phyloP scores from a whole-genome alignment of 1,140 invertebrate genomes.

The Anagrus nilaparvatae region DNA sequence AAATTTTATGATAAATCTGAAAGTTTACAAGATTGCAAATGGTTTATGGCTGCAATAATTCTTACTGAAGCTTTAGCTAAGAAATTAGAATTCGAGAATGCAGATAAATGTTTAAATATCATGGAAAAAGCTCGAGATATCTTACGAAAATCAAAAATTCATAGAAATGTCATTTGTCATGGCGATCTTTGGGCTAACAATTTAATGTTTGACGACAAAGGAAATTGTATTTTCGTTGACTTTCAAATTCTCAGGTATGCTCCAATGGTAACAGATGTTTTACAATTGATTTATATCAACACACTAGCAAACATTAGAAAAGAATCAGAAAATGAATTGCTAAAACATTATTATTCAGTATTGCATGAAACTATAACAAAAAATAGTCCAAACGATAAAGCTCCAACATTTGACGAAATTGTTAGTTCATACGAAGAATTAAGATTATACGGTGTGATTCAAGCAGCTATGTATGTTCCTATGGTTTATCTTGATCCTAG shows the following conservation, averaged over 20 bases:
- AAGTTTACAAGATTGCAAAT: constrained; percentile 25
- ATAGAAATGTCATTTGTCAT: constrained; percentile 48
- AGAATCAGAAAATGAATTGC: constrained; percentile 22
- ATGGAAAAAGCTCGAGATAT: no score
- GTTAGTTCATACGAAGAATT: no score
- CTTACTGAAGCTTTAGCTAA: no score
- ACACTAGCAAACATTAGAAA: constrained; percentile 25
- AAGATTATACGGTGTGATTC: no score
- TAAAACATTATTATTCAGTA: constrained; percentile 32
- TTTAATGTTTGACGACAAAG: constrained; percentile 44
- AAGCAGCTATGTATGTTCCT: no score
- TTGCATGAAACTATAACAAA: constrained; percentile 19
- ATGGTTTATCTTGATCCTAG: no score
- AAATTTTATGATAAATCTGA: no score
- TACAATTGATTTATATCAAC: constrained; percentile 33
- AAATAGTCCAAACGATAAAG: constrained; percentile 6
- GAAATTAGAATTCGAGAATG: no score
- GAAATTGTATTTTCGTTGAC: constrained; percentile 47
- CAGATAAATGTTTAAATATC: no score
- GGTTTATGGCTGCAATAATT: constrained; percentile 34
- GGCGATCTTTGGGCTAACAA: constrained; percentile 59
- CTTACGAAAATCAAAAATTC: constrained; percentile 39
- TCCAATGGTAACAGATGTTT: constrained; percentile 42
- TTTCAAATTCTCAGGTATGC: constrained; percentile 50
- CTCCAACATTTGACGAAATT: constrained; percentile 30